phyloP scores from a whole-genome alignment of 2,797 vertebrate genomes.

The Vespertilio murinus region DNA sequence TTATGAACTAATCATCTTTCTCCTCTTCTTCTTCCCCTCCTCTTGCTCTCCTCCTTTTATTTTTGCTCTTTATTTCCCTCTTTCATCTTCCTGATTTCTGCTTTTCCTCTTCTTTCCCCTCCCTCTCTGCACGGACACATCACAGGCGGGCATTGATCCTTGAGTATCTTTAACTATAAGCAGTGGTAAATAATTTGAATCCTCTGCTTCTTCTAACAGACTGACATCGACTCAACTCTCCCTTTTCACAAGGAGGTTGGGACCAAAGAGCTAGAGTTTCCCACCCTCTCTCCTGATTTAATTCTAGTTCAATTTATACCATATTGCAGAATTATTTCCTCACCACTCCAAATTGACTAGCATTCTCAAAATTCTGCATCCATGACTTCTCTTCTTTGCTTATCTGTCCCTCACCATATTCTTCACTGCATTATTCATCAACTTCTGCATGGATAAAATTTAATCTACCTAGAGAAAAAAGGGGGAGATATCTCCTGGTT shows the following conservation, averaged over 20 bases:
- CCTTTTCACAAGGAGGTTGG: neutral
- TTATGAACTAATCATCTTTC: neutral
- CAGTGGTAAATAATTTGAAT: neutral
- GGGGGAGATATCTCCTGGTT: neutral
- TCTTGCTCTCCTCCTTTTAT: neutral
- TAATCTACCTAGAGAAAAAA: neutral
- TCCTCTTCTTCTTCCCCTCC: neutral
- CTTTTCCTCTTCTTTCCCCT: neutral
- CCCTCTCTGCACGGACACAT: neutral
- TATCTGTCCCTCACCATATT: neutral
- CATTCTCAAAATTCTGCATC: neutral
- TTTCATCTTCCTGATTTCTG: neutral
- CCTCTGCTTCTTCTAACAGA: neutral
- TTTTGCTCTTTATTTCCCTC: neutral
- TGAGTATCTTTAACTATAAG: neutral
- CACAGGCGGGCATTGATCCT: neutral
- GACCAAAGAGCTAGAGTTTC: neutral
- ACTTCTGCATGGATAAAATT: neutral
- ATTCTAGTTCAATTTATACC: neutral
- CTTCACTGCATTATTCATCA: neutral
- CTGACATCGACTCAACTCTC: neutral
- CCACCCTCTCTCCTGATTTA: neutral
- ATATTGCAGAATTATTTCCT: neutral
- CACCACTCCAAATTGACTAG: neutral
- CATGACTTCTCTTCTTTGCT: neutral